A percentile compares a stretch with the other conserved stretches of the same genome.
phyloP scores from a whole-genome alignment of 2,113 vertebrate genomes.

The Callocephalon fimbriatum region DNA sequence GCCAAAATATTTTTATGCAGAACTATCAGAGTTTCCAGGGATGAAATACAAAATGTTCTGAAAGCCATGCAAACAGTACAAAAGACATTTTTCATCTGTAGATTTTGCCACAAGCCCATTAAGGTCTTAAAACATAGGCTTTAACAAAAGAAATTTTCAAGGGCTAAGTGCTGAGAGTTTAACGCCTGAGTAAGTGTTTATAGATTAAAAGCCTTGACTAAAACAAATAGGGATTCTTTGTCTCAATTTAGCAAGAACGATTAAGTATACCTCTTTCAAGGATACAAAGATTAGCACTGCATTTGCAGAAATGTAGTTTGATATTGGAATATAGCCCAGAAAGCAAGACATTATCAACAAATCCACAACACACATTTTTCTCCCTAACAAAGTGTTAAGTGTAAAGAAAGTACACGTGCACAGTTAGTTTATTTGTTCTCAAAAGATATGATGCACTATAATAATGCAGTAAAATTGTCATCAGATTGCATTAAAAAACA shows the following conservation, averaged over 20 bases:
- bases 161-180: background rate
- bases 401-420: background rate
- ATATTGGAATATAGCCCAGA: background rate
- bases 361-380: background rate
- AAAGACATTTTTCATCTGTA: background rate
- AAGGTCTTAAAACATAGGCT: background rate
- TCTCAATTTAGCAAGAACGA: background rate
- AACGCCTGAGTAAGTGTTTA: background rate
- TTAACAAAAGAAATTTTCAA: constrained; percentile 1
- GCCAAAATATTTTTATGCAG: constrained; percentile 27
- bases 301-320: constrained; percentile 19
- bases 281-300: background rate
- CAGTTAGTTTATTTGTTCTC: background rate
- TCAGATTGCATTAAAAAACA: background rate
- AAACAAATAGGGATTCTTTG: constrained; percentile 15
- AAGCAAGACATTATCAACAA: background rate
- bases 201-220: constrained; percentile 43
- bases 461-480: background rate
- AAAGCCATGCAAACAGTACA: background rate
- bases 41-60: constrained; percentile 33
- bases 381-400: background rate
- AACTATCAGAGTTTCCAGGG: background rate
- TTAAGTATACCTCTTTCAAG: background rate
- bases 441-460: background rate
- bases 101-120: background rate